Base-by-base conservation (phyloP, 2,888 invertebrate genomes). In the Cataglyphis livida region DNA sequence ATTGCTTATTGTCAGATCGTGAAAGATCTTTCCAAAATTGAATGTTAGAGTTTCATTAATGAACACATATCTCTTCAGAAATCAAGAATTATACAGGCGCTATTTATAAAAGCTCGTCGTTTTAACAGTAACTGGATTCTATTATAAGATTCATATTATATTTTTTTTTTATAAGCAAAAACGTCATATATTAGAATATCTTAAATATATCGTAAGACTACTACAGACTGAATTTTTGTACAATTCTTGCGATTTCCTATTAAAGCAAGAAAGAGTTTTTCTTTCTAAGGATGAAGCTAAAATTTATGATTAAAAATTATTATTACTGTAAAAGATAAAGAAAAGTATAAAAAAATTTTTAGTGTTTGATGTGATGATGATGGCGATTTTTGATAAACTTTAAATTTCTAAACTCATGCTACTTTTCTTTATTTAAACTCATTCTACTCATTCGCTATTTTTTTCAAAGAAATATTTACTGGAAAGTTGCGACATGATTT, bases 341-440 rank as follows among this genome's bases (percentile, higher is more conserved):
- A 44, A 18, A 18, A 44, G 18, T 18, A 15, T 15, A 15, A 44
- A 44, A 44, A 44, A 44, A 44, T 15, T 5, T 15, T 44, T 44
- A 15, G 61, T 61, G 18, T 32, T 28, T 44, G 9, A 15, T 62
- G 32, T 62, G 32, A 74, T 44, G 44, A 6, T 15, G 44, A 62
- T 62, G 38, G n/a, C 28, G 73, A 61, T 44, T 44, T 61, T 61
- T 41, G n/a, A 41, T 62, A 44, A 74, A 44, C 44, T 74, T n/a
- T 32, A 5, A 32, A 32, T 32, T 74, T 62, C n/a, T 74, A 62
- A 74, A 44, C 62, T 74, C 38, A 62, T 74, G 32, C 32, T 74
- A 32, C 5, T 44, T 44, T 18, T 15, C 15, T 44, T 44, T 5
- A 44, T 18, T 44, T 44, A 44, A 44, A 44, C 15, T 44, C 12